Evolutionary conservation across 2,888 invertebrate species (phyloP).

Genomic region (Autographa gamma): DNA sequence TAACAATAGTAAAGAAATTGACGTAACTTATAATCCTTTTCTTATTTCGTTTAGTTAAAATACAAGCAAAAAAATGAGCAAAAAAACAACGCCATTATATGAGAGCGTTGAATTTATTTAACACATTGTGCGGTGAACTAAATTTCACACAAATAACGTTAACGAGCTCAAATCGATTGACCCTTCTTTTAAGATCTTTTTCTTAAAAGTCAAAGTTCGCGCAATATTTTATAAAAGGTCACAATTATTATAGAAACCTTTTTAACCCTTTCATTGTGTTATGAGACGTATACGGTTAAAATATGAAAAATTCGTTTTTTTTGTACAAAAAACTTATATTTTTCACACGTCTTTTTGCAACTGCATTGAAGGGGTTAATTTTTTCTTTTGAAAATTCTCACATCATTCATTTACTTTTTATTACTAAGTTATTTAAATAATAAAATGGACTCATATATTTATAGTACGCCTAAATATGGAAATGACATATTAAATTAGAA

Average conservation of each 20-base stretch:
- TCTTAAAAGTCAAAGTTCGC: constrained; percentile 50
- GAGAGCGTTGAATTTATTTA: neutral
- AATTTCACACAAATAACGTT: constrained; percentile 11
- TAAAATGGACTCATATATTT: no score
- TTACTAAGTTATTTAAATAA: no score
- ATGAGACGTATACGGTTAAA: neutral
- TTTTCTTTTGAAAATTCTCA: neutral
- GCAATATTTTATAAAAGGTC: constrained; percentile 26
- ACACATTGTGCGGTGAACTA: neutral
- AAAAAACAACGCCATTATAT: neutral
- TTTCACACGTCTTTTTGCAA: neutral
- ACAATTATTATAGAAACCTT: neutral
- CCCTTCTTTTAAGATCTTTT: constrained; percentile 27
- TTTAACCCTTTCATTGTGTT: neutral
- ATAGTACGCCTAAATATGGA: no score
- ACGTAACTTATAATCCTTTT: no score
- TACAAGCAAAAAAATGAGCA: neutral
- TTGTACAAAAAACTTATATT: neutral
- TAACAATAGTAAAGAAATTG: neutral
- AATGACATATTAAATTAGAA: no score
- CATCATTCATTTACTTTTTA: neutral
- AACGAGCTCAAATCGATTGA: constrained; percentile 44
- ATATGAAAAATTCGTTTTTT: neutral
- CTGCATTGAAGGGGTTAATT: neutral
- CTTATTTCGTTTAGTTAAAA: neutral